These are phyloP conservation scores for Enoplolaimus lenunculus DNA, from an alignment of 2,888 invertebrate species.

Conservation along the genomic window DNA sequence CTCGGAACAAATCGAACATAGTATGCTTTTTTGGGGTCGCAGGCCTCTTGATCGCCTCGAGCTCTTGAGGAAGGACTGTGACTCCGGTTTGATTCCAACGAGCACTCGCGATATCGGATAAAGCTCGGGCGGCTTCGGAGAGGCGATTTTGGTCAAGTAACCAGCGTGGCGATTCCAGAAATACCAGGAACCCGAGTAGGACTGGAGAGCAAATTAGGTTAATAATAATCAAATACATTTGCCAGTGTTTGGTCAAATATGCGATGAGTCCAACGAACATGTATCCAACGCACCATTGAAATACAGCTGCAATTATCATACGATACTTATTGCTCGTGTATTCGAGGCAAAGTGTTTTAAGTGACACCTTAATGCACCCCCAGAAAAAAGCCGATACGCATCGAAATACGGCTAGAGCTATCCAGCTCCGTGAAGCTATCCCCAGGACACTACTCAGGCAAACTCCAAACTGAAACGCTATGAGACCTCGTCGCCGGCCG, in stretches of 20 bases:
- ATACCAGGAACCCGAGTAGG: slow-evolving; percentile 4
- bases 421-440: slow-evolving; percentile 2
- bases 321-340: slow-evolving; percentile 11
- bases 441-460: slow-evolving; percentile 4
- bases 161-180: slow-evolving; percentile 15
- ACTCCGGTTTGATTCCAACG: slow-evolving; percentile 6
- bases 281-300: slow-evolving; percentile 9
- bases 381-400: not conserved
- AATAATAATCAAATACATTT: slow-evolving; percentile 17
- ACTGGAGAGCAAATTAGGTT: slow-evolving; percentile 9
- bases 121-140: not conserved
- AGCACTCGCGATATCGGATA: slow-evolving; percentile 2
- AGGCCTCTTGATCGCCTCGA: not conserved
- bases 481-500: slow-evolving; percentile 3
- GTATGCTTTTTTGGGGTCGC: not conserved
- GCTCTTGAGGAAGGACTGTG: not conserved
- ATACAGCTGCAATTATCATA: not conserved
- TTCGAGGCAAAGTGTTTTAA: slow-evolving; percentile 4
- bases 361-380: slow-evolving; percentile 4
- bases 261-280: slow-evolving; percentile 11
- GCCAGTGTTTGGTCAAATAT: slow-evolving; percentile 15
- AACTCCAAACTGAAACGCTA: slow-evolving; percentile 9
- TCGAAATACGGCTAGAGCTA: not conserved
- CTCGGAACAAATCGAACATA: slow-evolving; percentile 2
- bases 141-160: slow-evolving; percentile 7